A percentile compares a stretch with the other conserved stretches of the same genome.
phyloP scores from a whole-genome alignment of 2,888 invertebrate species.

The Xestobium rufovillosum region DNA sequence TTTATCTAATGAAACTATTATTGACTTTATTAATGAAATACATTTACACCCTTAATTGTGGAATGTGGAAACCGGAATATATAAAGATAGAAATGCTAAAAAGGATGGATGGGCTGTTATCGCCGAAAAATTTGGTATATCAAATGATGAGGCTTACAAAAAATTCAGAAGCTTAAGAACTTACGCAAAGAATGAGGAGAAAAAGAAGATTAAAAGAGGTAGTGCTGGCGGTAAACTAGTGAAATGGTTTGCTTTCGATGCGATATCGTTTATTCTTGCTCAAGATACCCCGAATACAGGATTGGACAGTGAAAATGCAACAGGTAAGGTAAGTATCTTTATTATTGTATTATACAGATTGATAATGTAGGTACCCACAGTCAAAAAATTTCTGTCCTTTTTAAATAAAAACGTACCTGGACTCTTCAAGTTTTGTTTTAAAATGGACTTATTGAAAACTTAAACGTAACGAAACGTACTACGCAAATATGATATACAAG shows the following conservation, averaged over 20 bases:
- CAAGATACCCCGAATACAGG: constrained; percentile 22
- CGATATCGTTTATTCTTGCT: constrained; percentile 23
- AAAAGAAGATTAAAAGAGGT: constrained; percentile 21
- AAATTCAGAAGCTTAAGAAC: constrained; percentile 24
- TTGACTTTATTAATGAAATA: too few relatives aligned
- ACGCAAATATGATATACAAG: not conserved
- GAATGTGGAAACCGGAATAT: too few relatives aligned
- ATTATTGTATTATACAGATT: constrained; percentile 5
- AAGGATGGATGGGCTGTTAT: constrained; percentile 21
- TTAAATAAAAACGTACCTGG: too few relatives aligned
- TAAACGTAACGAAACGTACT: too few relatives aligned
- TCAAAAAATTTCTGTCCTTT: too few relatives aligned
- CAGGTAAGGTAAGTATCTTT: constrained; percentile 11
- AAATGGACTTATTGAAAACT: too few relatives aligned
- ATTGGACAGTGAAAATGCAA: constrained; percentile 12
- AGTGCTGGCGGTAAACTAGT: constrained; percentile 23
- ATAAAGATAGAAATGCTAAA: constrained; percentile 22
- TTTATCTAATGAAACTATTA: too few relatives aligned
- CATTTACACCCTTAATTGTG: too few relatives aligned
- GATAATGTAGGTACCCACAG: constrained; percentile 5
- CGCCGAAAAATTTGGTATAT: too few relatives aligned
- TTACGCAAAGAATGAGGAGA: constrained; percentile 22
- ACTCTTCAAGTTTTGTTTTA: too few relatives aligned
- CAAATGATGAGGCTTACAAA: constrained; percentile 23
- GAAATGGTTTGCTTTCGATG: constrained; percentile 22